A percentile compares a stretch with the other conserved stretches of the same genome.
phyloP scores from a whole-genome alignment of 2,113 vertebrate genomes.

The Nettapus auritus region DNA sequence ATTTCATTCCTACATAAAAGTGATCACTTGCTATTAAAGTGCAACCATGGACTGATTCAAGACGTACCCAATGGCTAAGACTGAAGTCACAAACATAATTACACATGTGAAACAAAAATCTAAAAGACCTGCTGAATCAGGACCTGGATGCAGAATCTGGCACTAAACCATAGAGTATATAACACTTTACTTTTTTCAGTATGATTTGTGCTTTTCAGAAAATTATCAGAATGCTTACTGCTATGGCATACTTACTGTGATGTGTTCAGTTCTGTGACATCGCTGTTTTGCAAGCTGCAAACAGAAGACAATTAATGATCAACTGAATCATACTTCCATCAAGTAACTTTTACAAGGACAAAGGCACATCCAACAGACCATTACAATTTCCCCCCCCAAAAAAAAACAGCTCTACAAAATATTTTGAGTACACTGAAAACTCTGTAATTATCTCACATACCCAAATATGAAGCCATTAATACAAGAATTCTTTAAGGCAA shows the following conservation, averaged over 20 bases:
- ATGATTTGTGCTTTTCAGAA: neutral
- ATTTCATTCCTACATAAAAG: neutral
- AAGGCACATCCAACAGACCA: neutral
- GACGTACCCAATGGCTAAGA: neutral
- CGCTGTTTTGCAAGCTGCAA: conserved; percentile 80
- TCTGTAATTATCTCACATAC: neutral
- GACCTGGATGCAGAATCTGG: neutral
- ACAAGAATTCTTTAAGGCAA: neutral
- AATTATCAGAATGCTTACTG: neutral
- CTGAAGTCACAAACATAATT: neutral
- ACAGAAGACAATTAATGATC: conserved; percentile 71
- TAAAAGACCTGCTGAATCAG: neutral
- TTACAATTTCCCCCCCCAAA: neutral
- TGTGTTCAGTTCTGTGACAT: conserved; percentile 83
- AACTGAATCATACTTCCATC: conserved; percentile 22
- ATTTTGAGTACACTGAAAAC: neutral
- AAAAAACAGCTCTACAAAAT: neutral
- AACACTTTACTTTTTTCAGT: neutral
- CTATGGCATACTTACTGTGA: conserved; percentile 77
- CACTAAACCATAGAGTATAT: neutral
- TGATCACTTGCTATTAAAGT: neutral
- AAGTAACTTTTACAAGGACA: neutral
- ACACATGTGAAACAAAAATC: neutral
- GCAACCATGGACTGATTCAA: neutral
- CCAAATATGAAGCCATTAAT: neutral